Evolutionary conservation across 2,797 vertebrate genomes (phyloP).

Genomic region (Brachymystax lenok): DNA sequence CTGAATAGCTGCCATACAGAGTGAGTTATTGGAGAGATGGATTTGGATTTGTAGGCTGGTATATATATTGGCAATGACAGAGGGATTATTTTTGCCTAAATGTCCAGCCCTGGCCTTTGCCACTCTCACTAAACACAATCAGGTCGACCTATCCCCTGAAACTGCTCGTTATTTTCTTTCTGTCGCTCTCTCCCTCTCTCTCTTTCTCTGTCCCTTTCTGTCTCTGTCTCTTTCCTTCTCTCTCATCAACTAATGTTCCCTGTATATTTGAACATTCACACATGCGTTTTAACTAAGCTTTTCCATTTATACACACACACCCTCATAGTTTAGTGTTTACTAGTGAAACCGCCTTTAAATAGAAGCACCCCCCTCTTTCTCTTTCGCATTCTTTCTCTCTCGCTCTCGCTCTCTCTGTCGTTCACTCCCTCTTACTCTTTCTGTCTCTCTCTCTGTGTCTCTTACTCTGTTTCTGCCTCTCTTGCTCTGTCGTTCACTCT

Average conservation of each 20-base stretch:
- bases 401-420: too few species aligned
- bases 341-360: not conserved
- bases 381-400: not conserved
- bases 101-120: not conserved
- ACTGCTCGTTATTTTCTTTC: not conserved
- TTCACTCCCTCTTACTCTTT: too few species aligned
- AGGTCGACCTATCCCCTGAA: not conserved
- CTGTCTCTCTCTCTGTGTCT: too few species aligned
- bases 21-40: not conserved
- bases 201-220: not conserved
- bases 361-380: conserved; percentile 13
- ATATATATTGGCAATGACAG: not conserved
- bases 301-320: not conserved
- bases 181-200: not conserved
- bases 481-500: too few species aligned
- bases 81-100: not conserved
- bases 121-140: not conserved
- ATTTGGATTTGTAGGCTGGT: not conserved
- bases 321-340: not conserved
- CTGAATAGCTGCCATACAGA: not conserved
- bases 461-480: too few species aligned
- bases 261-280: not conserved
- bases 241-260: not conserved
- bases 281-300: not conserved
- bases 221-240: not conserved